A percentile compares a stretch with the other conserved stretches of the same genome.
Conservation (phyloP, 2,797 vertebrate species). For the Tolypeutes matacus region DNA sequence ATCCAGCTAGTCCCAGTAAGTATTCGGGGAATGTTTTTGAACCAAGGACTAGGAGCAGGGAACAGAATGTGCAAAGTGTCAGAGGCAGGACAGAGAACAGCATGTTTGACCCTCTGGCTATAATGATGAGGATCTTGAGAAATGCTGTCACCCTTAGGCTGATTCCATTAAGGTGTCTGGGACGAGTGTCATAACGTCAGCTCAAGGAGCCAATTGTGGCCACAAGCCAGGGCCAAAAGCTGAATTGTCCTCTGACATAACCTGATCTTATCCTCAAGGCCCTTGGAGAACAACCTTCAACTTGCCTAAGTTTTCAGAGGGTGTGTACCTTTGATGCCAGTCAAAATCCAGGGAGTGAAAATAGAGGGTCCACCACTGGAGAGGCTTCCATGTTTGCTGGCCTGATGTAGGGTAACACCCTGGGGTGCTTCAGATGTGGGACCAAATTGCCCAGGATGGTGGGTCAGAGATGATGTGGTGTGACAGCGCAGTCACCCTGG, state of each 20-base stretch:
- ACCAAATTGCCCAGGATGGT: rapidly evolving
- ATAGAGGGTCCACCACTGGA: background rate
- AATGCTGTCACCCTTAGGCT: background rate
- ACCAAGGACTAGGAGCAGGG: background rate
- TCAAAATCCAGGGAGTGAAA: background rate
- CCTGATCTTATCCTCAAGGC: background rate
- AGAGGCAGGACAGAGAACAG: background rate
- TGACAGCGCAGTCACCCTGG: background rate
- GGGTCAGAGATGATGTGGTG: rapidly evolving
- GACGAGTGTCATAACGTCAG: background rate
- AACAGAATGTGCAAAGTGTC: slow-evolving; percentile 13
- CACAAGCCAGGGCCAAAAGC: background rate
- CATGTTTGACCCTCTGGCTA: background rate
- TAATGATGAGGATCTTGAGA: background rate
- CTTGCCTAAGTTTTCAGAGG: background rate
- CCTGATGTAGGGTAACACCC: rapidly evolving
- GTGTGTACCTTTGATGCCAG: background rate
- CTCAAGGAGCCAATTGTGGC: background rate
- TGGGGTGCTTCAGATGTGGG: background rate
- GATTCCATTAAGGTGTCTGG: background rate
- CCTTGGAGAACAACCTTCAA: background rate
- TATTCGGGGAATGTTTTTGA: background rate
- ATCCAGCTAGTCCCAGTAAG: background rate
- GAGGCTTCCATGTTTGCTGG: background rate
- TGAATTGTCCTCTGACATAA: background rate